A percentile compares a stretch with the other conserved stretches of the same genome.
phyloP scores from a whole-genome alignment of 2,888 invertebrate genomes.

The Tenthredo amoena region DNA sequence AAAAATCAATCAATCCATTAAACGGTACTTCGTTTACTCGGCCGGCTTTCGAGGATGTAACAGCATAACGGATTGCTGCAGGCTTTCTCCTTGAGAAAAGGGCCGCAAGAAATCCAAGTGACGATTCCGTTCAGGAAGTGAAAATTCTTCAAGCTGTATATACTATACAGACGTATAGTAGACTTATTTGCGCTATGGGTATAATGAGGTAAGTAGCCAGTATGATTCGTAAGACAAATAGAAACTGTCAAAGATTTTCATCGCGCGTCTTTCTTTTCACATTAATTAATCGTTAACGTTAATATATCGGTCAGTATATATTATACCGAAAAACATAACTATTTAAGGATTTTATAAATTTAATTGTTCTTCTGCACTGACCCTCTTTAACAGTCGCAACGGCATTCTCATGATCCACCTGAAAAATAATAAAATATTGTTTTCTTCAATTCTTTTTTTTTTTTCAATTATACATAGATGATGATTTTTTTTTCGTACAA shows the following conservation, averaged over 20 bases:
- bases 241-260: slow-evolving; percentile 1
- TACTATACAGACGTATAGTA: slow-evolving; percentile 55
- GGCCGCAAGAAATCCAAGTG: slow-evolving; percentile 38
- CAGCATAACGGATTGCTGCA: slow-evolving; percentile 14
- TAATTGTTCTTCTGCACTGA: slow-evolving; percentile 75
- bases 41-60: slow-evolving; percentile 27
- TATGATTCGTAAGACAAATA: slow-evolving; percentile 15
- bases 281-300: neutral
- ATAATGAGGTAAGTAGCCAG: neutral
- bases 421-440: slow-evolving; percentile 70
- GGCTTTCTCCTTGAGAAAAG: slow-evolving; percentile 46
- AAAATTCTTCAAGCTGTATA: slow-evolving; percentile 38
- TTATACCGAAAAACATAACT: neutral
- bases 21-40: slow-evolving; percentile 24
- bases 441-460: neutral
- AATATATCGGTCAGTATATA: neutral
- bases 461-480: neutral
- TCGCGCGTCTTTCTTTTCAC: neutral
- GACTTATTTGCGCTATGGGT: neutral
- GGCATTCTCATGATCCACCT: slow-evolving; percentile 88
- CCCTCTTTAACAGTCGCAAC: slow-evolving; percentile 94
- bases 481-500: neutral
- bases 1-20: neutral
- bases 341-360: neutral
- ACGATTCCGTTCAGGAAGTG: slow-evolving; percentile 29